These are phyloP conservation scores for Wasmannia auropunctata DNA, from an alignment of 1,140 invertebrate species.

Conservation along the genomic window DNA sequence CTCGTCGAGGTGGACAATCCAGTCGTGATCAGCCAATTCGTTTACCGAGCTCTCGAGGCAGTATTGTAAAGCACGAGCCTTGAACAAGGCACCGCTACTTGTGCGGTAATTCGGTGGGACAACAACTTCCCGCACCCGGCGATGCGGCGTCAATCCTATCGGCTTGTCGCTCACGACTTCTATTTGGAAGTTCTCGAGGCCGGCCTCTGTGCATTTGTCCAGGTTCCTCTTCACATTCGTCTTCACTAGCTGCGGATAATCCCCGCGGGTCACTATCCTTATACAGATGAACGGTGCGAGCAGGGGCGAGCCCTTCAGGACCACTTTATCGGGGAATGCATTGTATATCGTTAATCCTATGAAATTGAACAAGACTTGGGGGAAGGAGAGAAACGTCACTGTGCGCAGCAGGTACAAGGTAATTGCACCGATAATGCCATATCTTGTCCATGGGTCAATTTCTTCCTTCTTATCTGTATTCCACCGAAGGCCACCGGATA, in stretches of 20 bases:
- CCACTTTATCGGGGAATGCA: conserved; percentile 97
- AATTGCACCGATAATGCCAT: conserved; percentile 90
- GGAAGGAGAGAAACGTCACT: conserved; percentile 94
- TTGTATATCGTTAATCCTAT: conserved; percentile 96
- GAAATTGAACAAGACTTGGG: conserved; percentile 97
- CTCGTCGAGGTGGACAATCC: conserved; percentile 99
- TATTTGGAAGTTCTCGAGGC: conserved; percentile 98
- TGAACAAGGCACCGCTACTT: conserved; percentile 96
- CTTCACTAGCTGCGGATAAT: conserved; percentile 96
- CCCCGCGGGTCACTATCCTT: conserved; percentile 97
- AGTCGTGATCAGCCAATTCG: conserved; percentile 95
- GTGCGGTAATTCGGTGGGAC: conserved; percentile 95
- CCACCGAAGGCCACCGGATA: conserved; percentile 92
- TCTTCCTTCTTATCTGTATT: conserved; percentile 86
- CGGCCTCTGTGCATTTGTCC: conserved; percentile 94
- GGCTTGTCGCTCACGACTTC: conserved; percentile 98
- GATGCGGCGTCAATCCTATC: conserved; percentile 90
- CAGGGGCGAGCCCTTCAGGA: conserved; percentile 94
- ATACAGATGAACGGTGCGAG: conserved; percentile 98
- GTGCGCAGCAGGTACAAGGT: conserved; percentile 92
- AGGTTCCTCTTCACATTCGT: conserved; percentile 96
- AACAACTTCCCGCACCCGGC: conserved; percentile 93
- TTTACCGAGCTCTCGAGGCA: conserved; percentile 97
- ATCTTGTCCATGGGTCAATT: conserved; percentile 92
- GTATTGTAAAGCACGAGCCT: conserved; percentile 98